Percentiles rank a stretch among this genome's conserved stretches.
These are phyloP conservation scores for Heliconius melpomene DNA, from an alignment of 1,140 invertebrate genomes.

Conservation along the genomic window DNA sequence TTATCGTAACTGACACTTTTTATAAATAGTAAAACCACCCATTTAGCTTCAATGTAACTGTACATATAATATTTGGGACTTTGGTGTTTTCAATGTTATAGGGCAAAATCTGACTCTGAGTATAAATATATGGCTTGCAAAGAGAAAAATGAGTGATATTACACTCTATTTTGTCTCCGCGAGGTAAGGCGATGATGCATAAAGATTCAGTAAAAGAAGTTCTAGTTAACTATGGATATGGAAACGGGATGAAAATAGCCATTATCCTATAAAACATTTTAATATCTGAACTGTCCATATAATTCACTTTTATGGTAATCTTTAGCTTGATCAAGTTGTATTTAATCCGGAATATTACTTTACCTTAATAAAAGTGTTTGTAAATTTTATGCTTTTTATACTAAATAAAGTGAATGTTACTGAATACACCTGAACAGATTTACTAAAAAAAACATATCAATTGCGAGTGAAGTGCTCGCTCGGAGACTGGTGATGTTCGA, in stretches of 20 bases:
- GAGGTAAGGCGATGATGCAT: no score
- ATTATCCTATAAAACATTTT: neutral
- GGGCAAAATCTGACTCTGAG: no score
- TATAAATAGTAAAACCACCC: no score
- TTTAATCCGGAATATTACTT: neutral
- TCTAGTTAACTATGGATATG: neutral
- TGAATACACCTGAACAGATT: neutral
- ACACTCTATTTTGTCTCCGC: no score
- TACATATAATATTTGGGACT: no score
- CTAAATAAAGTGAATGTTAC: no score
- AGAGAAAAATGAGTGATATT: no score
- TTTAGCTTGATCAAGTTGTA: neutral
- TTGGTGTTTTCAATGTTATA: no score
- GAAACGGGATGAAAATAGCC: neutral
- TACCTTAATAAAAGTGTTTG: neutral
- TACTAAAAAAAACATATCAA: neutral
- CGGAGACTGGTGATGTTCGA: neutral
- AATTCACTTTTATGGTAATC: slow-evolving; percentile 6
- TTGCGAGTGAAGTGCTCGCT: neutral
- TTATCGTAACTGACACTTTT: no score
- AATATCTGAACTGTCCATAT: no score
- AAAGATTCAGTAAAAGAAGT: neutral
- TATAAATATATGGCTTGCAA: no score
- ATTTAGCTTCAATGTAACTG: no score
- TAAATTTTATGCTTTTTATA: neutral